A percentile compares a stretch with the other conserved stretches of the same genome.
phyloP scores from a whole-genome alignment of 2,113 vertebrate species.

The Buteo buteo region DNA sequence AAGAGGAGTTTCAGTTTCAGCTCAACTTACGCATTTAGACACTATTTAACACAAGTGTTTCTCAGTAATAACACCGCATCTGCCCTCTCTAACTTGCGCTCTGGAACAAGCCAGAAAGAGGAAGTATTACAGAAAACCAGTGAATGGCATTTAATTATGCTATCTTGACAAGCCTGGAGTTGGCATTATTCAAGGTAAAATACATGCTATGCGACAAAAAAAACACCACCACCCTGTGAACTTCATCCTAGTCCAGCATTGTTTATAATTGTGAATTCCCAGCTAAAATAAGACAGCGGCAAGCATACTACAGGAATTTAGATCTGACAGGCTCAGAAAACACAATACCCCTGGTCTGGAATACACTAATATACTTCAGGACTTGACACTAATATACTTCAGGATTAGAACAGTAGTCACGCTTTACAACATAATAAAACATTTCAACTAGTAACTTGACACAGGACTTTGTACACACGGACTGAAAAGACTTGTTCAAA shows the following conservation, averaged over 20 bases:
- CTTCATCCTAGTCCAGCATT: background rate
- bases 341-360: background rate
- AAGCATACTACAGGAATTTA: background rate
- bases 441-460: background rate
- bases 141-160: background rate
- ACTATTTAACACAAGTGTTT: rapidly evolving
- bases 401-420: background rate
- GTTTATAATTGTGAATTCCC: rapidly evolving
- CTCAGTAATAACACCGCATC: rapidly evolving
- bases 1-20: background rate
- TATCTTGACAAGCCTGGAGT: background rate
- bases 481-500: background rate
- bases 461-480: background rate
- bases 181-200: background rate
- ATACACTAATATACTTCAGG: background rate
- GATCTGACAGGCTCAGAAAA: background rate
- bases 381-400: background rate
- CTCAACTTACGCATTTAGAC: rapidly evolving
- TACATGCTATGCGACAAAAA: rapidly evolving
- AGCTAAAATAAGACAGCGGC: background rate
- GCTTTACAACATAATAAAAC: background rate
- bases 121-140: background rate
- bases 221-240: background rate
- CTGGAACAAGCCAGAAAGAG: background rate
- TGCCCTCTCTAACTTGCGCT: background rate